phyloP scores from a whole-genome alignment of 1,140 invertebrate genomes.

The Heliconius congener region DNA sequence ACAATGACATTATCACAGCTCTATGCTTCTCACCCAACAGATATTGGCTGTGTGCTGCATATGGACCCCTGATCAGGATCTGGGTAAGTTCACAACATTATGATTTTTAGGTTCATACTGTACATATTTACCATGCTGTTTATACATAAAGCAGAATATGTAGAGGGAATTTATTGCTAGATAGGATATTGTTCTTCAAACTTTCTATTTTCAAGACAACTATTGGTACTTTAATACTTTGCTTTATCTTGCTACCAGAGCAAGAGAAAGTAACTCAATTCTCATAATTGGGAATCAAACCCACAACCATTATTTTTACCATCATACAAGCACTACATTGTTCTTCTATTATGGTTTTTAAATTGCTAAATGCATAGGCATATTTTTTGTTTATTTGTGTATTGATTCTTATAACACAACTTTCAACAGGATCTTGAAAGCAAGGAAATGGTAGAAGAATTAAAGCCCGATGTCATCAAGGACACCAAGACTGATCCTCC shows the following conservation, averaged over 20 bases:
- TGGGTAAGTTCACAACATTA: conserved; percentile 85
- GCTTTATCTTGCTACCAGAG: no score
- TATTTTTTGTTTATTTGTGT: no score
- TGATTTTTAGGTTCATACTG: neutral
- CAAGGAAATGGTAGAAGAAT: conserved; percentile 99
- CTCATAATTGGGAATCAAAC: no score
- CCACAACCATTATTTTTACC: no score
- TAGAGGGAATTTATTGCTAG: neutral
- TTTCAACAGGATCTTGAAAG: conserved; percentile 95
- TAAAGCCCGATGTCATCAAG: conserved; percentile 95
- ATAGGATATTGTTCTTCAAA: neutral
- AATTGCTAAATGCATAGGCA: no score
- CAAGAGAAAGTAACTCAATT: no score
- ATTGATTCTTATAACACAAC: neutral
- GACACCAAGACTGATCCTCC: conserved; percentile 93
- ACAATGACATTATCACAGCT: conserved; percentile 99
- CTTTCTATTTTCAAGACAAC: neutral
- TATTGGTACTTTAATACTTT: no score
- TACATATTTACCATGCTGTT: no score
- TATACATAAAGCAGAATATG: no score
- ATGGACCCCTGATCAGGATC: conserved; percentile 98
- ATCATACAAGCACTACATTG: no score
- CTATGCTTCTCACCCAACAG: conserved; percentile 99
- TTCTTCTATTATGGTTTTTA: no score
- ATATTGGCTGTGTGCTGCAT: conserved; percentile 99